These are phyloP conservation scores for Sebastes minor DNA, from an alignment of 2,797 vertebrate genomes.

Conservation along the genomic window DNA sequence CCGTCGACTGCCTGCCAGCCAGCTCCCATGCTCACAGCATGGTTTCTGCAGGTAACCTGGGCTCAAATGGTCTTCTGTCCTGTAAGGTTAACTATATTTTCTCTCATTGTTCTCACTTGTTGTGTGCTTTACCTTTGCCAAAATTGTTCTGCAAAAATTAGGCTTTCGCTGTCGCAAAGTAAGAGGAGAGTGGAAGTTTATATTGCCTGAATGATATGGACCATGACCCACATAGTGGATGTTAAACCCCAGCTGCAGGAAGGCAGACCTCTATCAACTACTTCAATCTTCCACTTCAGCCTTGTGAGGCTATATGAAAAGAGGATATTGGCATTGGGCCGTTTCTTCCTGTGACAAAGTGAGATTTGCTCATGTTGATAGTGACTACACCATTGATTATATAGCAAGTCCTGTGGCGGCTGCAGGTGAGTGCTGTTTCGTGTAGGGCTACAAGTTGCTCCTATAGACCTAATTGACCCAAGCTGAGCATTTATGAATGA, in stretches of 20 bases:
- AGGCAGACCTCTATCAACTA: not conserved
- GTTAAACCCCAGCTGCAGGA: not conserved
- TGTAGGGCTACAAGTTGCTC: not conserved
- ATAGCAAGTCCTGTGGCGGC: not conserved
- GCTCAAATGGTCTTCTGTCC: not conserved
- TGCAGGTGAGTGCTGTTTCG: not conserved
- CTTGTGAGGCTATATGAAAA: not conserved
- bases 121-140: not conserved
- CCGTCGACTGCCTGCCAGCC: conserved; percentile 89
- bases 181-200: not conserved
- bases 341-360: not conserved
- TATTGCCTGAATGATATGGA: not conserved
- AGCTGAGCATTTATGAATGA: not conserved
- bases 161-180: not conserved
- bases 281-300: not conserved
- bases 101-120: not conserved
- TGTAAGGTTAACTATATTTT: not conserved
- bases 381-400: not conserved
- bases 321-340: not conserved
- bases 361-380: not conserved
- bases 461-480: not conserved
- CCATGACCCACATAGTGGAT: not conserved
- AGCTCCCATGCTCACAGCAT: conserved; percentile 91
- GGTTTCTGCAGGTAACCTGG: conserved; percentile 86
- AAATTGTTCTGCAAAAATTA: not conserved